phyloP scores from a whole-genome alignment of 2,797 vertebrate genomes.

The Pangasius macronema region DNA sequence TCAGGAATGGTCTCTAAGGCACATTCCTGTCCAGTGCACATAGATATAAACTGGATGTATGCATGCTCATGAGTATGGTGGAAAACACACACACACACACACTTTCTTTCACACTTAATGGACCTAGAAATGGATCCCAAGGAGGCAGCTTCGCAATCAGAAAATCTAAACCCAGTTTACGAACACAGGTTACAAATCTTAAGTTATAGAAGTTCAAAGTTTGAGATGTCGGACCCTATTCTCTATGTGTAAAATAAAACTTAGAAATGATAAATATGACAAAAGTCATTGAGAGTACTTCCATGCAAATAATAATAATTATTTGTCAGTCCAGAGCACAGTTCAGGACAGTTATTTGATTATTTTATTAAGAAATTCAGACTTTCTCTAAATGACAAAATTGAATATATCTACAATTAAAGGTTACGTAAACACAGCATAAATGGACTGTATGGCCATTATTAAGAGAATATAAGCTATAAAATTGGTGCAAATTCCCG shows the following conservation, averaged over 20 bases:
- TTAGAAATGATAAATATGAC: background rate
- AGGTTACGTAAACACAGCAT: background rate
- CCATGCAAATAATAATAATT: background rate
- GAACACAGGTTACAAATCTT: background rate
- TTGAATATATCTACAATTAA: too few species aligned
- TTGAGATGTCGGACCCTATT: background rate
- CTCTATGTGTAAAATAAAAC: background rate
- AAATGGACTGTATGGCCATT: background rate
- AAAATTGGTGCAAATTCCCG: background rate
- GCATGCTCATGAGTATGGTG: background rate
- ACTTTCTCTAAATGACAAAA: background rate
- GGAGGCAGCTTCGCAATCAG: background rate
- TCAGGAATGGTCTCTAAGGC: slow-evolving; percentile 28
- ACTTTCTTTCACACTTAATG: background rate
- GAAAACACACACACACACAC: background rate
- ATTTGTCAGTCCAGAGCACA: background rate
- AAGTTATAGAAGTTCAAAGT: background rate
- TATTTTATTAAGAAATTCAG: background rate
- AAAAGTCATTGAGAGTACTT: background rate
- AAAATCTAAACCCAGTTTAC: background rate
- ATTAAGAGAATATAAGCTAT: background rate
- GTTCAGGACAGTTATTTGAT: background rate
- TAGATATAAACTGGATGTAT: slow-evolving; percentile 9
- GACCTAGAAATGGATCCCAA: slow-evolving; percentile 3
- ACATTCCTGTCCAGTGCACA: slow-evolving; percentile 14